phyloP scores from a whole-genome alignment of 2,113 vertebrate genomes.

The Chlorodrepanis virens region DNA sequence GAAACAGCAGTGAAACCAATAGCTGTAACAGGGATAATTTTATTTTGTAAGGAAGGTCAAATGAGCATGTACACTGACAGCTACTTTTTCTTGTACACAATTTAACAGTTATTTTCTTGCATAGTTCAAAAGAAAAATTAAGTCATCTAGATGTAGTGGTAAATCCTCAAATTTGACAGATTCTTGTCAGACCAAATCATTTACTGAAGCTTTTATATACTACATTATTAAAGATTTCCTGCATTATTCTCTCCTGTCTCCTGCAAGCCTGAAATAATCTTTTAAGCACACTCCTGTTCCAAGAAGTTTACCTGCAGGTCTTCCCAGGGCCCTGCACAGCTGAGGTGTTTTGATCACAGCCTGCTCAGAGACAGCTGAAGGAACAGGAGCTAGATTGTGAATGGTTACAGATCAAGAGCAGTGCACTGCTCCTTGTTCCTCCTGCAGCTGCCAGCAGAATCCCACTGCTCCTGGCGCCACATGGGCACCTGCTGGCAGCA shows the following conservation, averaged over 20 bases:
- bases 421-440: not conserved
- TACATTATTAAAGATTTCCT: not conserved
- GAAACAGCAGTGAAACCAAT: not conserved
- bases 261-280: not conserved
- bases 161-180: not conserved
- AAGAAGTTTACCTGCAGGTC: not conserved
- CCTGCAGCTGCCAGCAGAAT: not conserved
- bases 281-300: not conserved
- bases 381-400: not conserved
- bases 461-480: not conserved
- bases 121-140: not conserved
- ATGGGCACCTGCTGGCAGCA: not conserved
- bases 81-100: not conserved
- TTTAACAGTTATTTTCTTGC: not conserved
- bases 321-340: not conserved
- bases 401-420: not conserved
- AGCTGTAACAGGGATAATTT: not conserved
- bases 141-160: not conserved
- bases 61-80: not conserved
- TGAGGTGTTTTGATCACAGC: not conserved
- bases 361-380: not conserved
- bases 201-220: not conserved
- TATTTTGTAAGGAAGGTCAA: not conserved
- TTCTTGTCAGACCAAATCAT: not conserved
- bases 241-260: not conserved